Conservation (phyloP, 2,888 invertebrate genomes). For the Dicyrtoma fusca region DNA sequence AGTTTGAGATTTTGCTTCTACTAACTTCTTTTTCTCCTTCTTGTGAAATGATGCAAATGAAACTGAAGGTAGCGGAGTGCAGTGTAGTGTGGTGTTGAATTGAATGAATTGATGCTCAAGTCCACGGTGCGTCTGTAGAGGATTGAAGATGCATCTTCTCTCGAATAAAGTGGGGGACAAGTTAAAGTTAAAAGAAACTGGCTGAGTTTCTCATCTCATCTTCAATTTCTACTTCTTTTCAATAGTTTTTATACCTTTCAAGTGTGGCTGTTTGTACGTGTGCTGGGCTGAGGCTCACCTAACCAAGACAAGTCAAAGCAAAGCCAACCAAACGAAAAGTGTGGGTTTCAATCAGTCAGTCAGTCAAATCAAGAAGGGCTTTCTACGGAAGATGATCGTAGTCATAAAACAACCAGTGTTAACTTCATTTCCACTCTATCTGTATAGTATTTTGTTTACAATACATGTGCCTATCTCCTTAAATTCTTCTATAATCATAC, state of each 20-base stretch:
- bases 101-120: neutral
- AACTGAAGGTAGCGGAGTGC: constrained; percentile 7
- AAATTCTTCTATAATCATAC: too few relatives aligned
- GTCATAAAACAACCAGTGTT: too few relatives aligned
- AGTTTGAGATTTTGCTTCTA: constrained; percentile 8
- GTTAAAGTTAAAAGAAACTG: neutral
- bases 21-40: constrained; percentile 18
- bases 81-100: constrained; percentile 16
- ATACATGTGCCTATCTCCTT: too few relatives aligned
- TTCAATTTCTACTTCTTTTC: constrained; percentile 17
- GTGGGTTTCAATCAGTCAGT: constrained; percentile 25
- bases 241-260: neutral
- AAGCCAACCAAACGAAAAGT: neutral
- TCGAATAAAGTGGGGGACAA: constrained; percentile 10
- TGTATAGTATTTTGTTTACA: too few relatives aligned
- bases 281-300: neutral
- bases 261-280: neutral
- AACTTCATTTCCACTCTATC: too few relatives aligned
- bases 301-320: too few relatives aligned
- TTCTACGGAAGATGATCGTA: too few relatives aligned
- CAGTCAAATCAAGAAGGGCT: neutral
- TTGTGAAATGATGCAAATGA: constrained; percentile 29
- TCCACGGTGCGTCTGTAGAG: neutral
- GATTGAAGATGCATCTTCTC: constrained; percentile 1
- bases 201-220: constrained; percentile 26